Conservation (phyloP, 2,113 vertebrate species). For the Neolamprologus modestus region DNA sequence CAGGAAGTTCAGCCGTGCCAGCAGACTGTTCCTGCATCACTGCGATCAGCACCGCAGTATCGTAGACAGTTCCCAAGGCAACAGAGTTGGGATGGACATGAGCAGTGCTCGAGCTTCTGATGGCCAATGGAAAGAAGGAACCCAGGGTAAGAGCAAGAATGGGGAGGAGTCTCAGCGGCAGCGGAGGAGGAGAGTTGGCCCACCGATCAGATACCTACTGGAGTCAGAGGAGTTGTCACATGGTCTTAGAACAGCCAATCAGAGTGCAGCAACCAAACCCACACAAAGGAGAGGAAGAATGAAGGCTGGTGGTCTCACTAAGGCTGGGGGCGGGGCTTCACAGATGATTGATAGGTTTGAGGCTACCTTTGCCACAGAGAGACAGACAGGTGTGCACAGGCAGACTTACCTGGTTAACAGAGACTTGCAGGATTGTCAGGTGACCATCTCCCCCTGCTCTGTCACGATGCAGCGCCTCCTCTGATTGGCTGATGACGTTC, state of each 20-base stretch:
- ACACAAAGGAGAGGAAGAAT: neutral
- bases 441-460: neutral
- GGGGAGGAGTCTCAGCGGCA: neutral
- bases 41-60: neutral
- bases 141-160: neutral
- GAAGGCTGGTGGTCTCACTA: neutral
- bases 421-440: neutral
- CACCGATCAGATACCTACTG: neutral
- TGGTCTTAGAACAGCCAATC: neutral
- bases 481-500: neutral
- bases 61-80: neutral
- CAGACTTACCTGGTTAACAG: neutral
- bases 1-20: neutral
- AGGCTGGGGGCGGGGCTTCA: neutral
- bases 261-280: neutral
- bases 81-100: accelerated
- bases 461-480: neutral
- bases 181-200: neutral
- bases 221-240: neutral
- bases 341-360: neutral
- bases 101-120: neutral
- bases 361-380: neutral
- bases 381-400: neutral
- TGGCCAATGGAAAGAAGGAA: neutral
- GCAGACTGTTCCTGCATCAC: neutral